These are phyloP conservation scores for Lophius americanus DNA, from an alignment of 2,797 vertebrate genomes.

Conservation along the genomic window DNA sequence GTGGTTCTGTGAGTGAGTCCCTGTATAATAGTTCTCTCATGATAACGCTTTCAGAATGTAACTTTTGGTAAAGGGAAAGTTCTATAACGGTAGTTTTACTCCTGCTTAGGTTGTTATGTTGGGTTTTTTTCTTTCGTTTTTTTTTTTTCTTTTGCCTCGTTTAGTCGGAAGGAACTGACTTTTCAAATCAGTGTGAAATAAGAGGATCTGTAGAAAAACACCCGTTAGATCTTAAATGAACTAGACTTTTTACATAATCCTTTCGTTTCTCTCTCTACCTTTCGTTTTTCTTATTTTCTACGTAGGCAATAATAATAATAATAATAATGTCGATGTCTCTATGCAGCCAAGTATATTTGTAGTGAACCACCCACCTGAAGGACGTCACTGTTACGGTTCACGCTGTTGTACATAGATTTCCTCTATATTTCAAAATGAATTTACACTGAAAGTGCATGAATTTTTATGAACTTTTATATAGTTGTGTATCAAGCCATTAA, in stretches of 20 bases:
- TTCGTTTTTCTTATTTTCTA: constrained; percentile 73
- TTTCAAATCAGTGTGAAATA: constrained; percentile 66
- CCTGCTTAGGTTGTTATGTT: too few species aligned
- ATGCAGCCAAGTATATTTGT: constrained; percentile 97
- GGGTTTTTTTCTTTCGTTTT: constrained; percentile 43
- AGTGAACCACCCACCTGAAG: constrained; percentile 83
- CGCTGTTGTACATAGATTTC: constrained; percentile 94
- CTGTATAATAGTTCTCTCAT: constrained; percentile 84
- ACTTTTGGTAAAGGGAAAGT: constrained; percentile 86
- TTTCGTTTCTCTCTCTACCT: constrained; percentile 44
- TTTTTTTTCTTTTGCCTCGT: constrained; percentile 67
- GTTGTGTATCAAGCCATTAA: constrained; percentile 89
- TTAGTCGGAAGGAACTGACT: constrained; percentile 67
- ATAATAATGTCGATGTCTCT: constrained; percentile 92
- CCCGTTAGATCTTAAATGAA: constrained; percentile 74
- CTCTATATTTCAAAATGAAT: constrained; percentile 97
- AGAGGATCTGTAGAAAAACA: constrained; percentile 60
- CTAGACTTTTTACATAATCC: constrained; percentile 71
- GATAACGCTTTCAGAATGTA: constrained; percentile 90
- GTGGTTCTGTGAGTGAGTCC: constrained; percentile 84
- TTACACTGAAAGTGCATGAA: constrained; percentile 91
- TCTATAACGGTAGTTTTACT: constrained; percentile 73
- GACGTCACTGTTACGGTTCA: constrained; percentile 94
- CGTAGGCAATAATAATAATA: constrained; percentile 87
- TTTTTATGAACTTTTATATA: constrained; percentile 88